Evolutionary conservation across 2,113 vertebrate genomes (phyloP), one percentile per base, ranked within the genome.

Genomic region (Lichenostomus cassidix): DNA sequence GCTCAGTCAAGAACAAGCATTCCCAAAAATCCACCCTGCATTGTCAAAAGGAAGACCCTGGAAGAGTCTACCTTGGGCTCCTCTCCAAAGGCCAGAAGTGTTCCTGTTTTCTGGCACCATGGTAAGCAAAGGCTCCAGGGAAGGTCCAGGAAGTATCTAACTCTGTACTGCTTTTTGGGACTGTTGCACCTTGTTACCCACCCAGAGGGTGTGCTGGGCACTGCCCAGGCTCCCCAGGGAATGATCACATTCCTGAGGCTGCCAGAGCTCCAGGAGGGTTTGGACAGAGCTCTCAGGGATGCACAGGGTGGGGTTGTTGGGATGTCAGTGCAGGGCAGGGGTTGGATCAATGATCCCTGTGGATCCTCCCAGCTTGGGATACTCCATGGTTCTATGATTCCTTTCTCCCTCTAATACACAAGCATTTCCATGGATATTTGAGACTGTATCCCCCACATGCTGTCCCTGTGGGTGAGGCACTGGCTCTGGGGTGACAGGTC

Each of bases 61-160:
- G 5, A 0, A 7, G 21, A 10, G 37, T 5, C 1, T 1, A 0
- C 1, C 33, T 5, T 2, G 27, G 68, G 49, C 39, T 53, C 27
- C 42, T 15, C 53, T 83, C 41, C 4, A 8, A 35, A 27, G 33
- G 53, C 17, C 64, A 24, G 14, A 9, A 28, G 24, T 3, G 16
- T 0, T 52, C 17, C 27, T 39, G 2, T 25, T 25, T 24, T 1
- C 69, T 42, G 69, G 16, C n/a, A 3, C 21, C 2, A 11, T 0
- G 14, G 19, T 0, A 9, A 39, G 70, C 37, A n/a, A 41, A 50
- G 56, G 78, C 56, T 35, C 3, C 13, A 27, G 47, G 4, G 67
- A 46, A 39, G 58, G 8, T 9, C 11, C 37, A 63, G 55, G 52
- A 8, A 0, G 31, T 20, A 7, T 10, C 17, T 7, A 8, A 25